These are phyloP conservation scores for Peromyscus nudipes DNA, from an alignment of 2,797 vertebrate species.

Conservation along the genomic window DNA sequence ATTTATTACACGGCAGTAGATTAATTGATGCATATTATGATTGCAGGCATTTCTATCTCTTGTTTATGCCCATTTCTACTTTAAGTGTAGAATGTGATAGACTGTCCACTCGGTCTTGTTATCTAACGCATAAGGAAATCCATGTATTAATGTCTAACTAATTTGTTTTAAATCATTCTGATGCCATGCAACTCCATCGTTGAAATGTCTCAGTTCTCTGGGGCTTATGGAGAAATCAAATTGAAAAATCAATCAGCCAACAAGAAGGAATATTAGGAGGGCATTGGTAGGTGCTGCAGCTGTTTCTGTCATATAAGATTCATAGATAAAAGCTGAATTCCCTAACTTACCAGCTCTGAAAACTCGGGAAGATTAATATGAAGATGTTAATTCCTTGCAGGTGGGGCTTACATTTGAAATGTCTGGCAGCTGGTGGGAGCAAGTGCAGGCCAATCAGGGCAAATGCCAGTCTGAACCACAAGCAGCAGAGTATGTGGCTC, in stretches of 20 bases:
- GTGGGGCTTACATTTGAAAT: background rate
- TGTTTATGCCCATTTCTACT: background rate
- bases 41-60: background rate
- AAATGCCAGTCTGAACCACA: background rate
- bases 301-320: background rate
- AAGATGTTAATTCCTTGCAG: background rate
- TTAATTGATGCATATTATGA: background rate
- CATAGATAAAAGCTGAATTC: conserved; percentile 1
- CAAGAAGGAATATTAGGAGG: background rate
- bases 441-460: background rate
- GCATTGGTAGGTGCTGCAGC: background rate
- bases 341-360: background rate
- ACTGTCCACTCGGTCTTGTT: background rate
- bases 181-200: background rate
- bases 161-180: background rate
- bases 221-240: background rate
- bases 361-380: conserved; percentile 9
- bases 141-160: background rate
- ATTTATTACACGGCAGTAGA: background rate
- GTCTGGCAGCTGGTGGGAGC: background rate
- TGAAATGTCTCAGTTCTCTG: background rate
- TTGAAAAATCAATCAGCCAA: background rate
- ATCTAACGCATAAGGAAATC: background rate
- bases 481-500: background rate
- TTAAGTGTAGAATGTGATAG: background rate